Evolutionary conservation across 2,888 invertebrate species (phyloP).

Genomic region (Oxyscelio sp.): DNA sequence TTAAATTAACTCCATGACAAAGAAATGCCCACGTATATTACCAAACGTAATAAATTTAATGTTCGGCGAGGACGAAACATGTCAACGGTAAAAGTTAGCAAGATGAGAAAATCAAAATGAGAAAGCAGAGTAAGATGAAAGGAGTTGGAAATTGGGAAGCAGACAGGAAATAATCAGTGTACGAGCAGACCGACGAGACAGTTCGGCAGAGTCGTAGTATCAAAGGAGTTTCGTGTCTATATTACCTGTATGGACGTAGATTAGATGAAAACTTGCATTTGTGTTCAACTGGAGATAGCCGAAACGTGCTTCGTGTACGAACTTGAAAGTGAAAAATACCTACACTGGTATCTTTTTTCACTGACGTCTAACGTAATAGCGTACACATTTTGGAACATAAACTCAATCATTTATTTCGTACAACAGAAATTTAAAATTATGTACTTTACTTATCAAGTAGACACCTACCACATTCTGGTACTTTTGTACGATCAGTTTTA

Average conservation of each 20-base stretch:
- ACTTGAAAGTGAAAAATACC: conserved; percentile 78
- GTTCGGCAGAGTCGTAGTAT: conserved; percentile 60
- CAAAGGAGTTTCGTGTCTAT: conserved; percentile 56
- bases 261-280: conserved; percentile 66
- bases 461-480: too few relatives aligned
- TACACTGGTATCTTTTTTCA: conserved; percentile 39
- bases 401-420: not conserved
- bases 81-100: conserved; percentile 59
- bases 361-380: conserved; percentile 19
- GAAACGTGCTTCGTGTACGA: conserved; percentile 80
- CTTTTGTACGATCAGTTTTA: too few relatives aligned
- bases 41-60: conserved; percentile 32
- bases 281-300: conserved; percentile 78
- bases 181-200: conserved; percentile 65
- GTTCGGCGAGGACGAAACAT: conserved; percentile 43
- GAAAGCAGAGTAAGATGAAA: conserved; percentile 67
- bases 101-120: conserved; percentile 68
- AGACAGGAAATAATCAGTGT: conserved; percentile 73
- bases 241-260: conserved; percentile 62
- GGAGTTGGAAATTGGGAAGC: conserved; percentile 71
- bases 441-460: too few relatives aligned
- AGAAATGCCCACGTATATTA: conserved; percentile 18
- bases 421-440: too few relatives aligned
- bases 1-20: too few relatives aligned
- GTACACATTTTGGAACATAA: conserved; percentile 20